Conservation (phyloP, 2,113 vertebrate species). For the Bubo blakistoni region DNA sequence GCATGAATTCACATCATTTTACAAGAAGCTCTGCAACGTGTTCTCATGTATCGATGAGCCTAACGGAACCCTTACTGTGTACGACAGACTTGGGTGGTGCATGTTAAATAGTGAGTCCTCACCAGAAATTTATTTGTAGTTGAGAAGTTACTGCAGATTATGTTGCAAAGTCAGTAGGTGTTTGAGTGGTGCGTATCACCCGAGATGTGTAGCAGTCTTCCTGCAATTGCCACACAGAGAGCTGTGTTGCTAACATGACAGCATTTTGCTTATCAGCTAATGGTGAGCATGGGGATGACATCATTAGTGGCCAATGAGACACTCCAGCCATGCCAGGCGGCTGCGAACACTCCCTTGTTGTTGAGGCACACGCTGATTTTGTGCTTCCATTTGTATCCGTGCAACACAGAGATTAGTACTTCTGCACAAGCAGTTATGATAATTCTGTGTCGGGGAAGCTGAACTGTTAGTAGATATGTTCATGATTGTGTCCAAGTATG, state of each 20-base stretch:
- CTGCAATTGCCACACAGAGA: not conserved
- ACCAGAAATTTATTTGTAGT: not conserved
- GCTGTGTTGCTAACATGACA: slow-evolving; percentile 7
- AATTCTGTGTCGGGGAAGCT: not conserved
- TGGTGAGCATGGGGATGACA: slow-evolving; percentile 13
- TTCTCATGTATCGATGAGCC: not conserved
- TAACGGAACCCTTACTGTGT: not conserved
- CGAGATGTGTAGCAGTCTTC: not conserved
- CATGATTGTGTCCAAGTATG: not conserved
- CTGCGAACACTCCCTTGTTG: not conserved
- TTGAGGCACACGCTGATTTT: not conserved
- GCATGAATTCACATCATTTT: not conserved
- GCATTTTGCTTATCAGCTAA: slow-evolving; percentile 19
- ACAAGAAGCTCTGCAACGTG: not conserved
- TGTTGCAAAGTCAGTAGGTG: not conserved
- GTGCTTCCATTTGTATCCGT: not conserved
- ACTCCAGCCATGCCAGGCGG: not conserved
- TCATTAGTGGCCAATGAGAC: slow-evolving; percentile 57
- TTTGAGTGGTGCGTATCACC: not conserved
- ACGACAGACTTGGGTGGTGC: not conserved
- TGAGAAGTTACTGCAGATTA: not conserved
- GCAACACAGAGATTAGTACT: not conserved
- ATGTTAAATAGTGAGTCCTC: not conserved
- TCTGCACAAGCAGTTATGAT: not conserved
- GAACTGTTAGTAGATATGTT: not conserved